phyloP scores from a whole-genome alignment of 2,888 invertebrate genomes.

The Morinoia aosen region DNA sequence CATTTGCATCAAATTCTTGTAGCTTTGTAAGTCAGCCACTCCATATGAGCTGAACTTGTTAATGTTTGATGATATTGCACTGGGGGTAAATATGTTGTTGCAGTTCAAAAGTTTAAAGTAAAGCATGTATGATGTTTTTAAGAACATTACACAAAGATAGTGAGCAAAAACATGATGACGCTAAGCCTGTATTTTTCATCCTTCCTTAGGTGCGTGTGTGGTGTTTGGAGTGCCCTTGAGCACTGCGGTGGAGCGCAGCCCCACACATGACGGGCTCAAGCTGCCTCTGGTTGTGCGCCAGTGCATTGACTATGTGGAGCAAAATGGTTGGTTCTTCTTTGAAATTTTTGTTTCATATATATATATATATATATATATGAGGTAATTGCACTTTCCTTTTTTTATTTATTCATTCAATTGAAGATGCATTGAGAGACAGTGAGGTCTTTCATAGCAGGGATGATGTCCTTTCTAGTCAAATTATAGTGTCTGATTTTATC shows the following conservation, averaged over 20 bases:
- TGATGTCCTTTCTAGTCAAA: too few relatives aligned
- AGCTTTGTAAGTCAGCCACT: not conserved
- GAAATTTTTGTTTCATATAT: not conserved
- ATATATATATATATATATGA: conserved; percentile 72
- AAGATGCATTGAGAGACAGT: too few relatives aligned
- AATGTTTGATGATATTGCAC: not conserved
- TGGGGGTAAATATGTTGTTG: not conserved
- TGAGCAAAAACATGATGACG: too few relatives aligned
- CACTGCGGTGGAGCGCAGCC: conserved; percentile 87
- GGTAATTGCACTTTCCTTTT: too few relatives aligned
- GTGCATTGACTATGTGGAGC: conserved; percentile 91
- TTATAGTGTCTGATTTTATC: too few relatives aligned
- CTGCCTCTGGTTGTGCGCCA: conserved; percentile 93
- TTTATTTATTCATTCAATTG: too few relatives aligned
- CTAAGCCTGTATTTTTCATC: not conserved
- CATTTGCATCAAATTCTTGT: not conserved
- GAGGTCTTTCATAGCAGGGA: too few relatives aligned
- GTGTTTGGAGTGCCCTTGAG: conserved; percentile 93
- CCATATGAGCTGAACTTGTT: not conserved
- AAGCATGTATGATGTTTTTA: not conserved
- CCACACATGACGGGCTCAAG: conserved; percentile 92
- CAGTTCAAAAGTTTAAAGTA: not conserved
- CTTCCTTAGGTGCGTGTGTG: conserved; percentile 70
- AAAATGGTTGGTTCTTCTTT: conserved; percentile 73
- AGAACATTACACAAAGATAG: too few relatives aligned